These are phyloP conservation scores for Sarotherodon lohbergeri DNA, from an alignment of 2,113 vertebrate species.

Conservation along the genomic window DNA sequence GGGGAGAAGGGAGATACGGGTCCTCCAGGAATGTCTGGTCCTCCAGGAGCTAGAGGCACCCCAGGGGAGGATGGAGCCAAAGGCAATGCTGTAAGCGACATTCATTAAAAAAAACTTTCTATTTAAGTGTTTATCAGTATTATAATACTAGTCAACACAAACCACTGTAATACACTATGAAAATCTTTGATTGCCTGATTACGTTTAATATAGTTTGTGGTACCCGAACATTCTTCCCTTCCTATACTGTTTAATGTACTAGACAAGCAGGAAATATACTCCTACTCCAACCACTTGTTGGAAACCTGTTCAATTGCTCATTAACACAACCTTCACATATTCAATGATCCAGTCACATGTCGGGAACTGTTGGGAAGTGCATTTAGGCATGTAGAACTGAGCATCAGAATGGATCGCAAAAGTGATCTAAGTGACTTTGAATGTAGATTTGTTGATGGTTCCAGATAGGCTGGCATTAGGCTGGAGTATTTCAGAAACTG, in stretches of 20 bases:
- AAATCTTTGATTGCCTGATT: not conserved
- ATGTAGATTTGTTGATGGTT: not conserved
- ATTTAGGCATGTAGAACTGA: not conserved
- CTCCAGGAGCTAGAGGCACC: slow-evolving; percentile 86
- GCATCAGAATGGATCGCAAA: not conserved
- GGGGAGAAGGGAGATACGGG: slow-evolving; percentile 95
- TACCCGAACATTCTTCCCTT: not conserved
- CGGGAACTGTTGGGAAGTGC: not conserved
- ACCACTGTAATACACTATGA: not conserved
- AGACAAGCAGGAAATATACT: not conserved
- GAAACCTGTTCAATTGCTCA: not conserved
- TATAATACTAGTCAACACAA: not conserved
- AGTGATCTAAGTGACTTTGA: not conserved
- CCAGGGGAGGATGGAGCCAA: slow-evolving; percentile 92
- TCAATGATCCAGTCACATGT: not conserved
- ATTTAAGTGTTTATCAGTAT: not conserved
- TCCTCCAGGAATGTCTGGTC: slow-evolving; percentile 84
- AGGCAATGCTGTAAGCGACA: slow-evolving; percentile 82
- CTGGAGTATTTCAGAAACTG: not conserved
- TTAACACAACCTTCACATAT: not conserved
- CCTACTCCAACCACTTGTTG: not conserved
- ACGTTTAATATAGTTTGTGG: not conserved
- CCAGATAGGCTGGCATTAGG: not conserved
- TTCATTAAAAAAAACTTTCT: not conserved
- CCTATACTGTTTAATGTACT: not conserved